These are phyloP conservation scores for Reinhardtius hippoglossoides DNA, from an alignment of 2,113 vertebrate species.

Conservation along the genomic window DNA sequence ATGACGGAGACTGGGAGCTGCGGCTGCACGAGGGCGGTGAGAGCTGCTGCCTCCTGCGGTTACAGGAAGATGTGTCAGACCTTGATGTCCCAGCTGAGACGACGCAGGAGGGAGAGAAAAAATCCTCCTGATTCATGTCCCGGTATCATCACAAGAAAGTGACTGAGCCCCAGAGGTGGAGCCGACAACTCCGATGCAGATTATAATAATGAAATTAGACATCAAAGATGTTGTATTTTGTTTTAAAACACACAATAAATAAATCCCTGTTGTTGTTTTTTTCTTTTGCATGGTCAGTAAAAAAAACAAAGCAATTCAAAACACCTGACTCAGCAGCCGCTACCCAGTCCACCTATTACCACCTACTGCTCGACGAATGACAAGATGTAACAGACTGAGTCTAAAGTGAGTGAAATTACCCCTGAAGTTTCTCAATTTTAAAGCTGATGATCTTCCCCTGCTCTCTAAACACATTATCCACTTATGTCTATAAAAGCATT, in stretches of 20 bases:
- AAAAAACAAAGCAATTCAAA: constrained; percentile 13
- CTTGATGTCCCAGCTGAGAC: constrained; percentile 1
- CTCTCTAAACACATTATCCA: constrained; percentile 1
- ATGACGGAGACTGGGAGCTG: not conserved
- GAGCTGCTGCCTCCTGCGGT: not conserved
- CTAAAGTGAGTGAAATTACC: not conserved
- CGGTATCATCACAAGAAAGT: constrained; percentile 9
- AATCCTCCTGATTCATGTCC: not conserved
- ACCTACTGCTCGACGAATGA: not conserved
- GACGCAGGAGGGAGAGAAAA: not conserved
- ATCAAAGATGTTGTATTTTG: not conserved
- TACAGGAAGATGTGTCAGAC: constrained; percentile 12
- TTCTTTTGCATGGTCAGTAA: not conserved
- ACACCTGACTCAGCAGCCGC: constrained; percentile 33
- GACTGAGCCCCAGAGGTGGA: constrained; percentile 32
- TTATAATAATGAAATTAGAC: not conserved
- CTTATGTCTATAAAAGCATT: not conserved
- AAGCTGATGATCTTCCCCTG: not conserved
- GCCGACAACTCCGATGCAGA: constrained; percentile 6
- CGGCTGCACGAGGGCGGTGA: not conserved
- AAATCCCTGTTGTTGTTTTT: not conserved
- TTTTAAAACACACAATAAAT: not conserved
- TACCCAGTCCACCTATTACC: not conserved
- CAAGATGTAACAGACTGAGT: not conserved
- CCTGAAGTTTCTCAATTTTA: not conserved